These are phyloP conservation scores for Vanessa cardui DNA, from an alignment of 2,888 invertebrate genomes.

Conservation along the genomic window DNA sequence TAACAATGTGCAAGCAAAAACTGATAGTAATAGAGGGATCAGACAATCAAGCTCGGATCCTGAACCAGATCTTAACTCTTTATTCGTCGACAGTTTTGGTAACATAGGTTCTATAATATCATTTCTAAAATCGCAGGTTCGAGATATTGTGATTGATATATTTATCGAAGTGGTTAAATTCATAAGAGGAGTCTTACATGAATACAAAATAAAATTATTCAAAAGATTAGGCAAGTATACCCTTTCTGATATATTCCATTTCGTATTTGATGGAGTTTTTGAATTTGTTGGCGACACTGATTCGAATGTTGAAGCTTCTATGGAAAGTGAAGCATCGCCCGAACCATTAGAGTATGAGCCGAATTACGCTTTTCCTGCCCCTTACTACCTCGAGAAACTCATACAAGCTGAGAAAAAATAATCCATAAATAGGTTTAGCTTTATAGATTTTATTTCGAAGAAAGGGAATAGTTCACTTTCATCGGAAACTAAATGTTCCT, in stretches of 20 bases:
- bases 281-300: constrained; percentile 49
- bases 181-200: constrained; percentile 45
- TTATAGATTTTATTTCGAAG: background rate
- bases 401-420: constrained; percentile 16
- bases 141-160: constrained; percentile 53
- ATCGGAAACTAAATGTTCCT: too few species aligned
- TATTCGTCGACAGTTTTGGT: constrained; percentile 39
- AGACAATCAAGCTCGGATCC: constrained; percentile 27
- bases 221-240: constrained; percentile 55
- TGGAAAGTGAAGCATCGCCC: constrained; percentile 11
- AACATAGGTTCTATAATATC: constrained; percentile 48
- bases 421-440: background rate
- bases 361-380: constrained; percentile 21
- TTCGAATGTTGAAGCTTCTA: constrained; percentile 26
- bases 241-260: constrained; percentile 54
- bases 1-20: constrained; percentile 14
- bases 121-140: constrained; percentile 55
- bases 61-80: constrained; percentile 21
- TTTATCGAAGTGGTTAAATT: constrained; percentile 47
- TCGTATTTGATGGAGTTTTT: constrained; percentile 52
- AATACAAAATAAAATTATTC: constrained; percentile 55
- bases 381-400: constrained; percentile 31
- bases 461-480: background rate
- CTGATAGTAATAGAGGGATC: constrained; percentile 20
- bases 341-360: constrained; percentile 15